Evolutionary conservation across 2,113 vertebrate genomes (phyloP).

Genomic region (Elephas maximus): DNA sequence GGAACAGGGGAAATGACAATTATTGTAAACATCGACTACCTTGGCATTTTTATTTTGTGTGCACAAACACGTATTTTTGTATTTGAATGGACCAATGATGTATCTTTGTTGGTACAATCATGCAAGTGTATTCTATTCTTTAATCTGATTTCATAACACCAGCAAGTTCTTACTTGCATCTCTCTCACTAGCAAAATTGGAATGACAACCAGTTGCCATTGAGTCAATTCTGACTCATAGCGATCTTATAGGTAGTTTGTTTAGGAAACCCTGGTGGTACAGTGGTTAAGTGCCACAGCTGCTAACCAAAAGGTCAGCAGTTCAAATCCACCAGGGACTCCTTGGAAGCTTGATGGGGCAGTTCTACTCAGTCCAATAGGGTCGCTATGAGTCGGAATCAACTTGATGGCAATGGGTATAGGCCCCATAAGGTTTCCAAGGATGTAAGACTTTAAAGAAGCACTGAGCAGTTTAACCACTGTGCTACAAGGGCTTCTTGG

Average conservation of each 20-base stretch:
- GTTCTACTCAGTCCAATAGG: too few relatives aligned
- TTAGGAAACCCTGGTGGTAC: too few relatives aligned
- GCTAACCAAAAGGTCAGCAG: too few relatives aligned
- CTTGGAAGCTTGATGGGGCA: too few relatives aligned
- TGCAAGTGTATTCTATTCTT: neutral
- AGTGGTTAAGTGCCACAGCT: too few relatives aligned
- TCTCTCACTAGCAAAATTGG: conserved; percentile 39
- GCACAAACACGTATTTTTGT: neutral
- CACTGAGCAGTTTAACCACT: neutral
- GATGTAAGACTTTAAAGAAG: neutral
- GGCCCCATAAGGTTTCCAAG: neutral
- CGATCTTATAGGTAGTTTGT: neutral
- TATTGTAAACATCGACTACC: neutral
- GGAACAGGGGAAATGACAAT: neutral
- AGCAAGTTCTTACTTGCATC: conserved; percentile 33
- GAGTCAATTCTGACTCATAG: neutral
- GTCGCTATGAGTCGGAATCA: too few relatives aligned
- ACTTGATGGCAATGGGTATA: too few relatives aligned
- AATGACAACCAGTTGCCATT: conserved; percentile 8
- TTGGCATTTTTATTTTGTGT: neutral
- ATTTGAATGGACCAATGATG: neutral
- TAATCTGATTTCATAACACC: conserved; percentile 5
- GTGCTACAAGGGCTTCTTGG: neutral
- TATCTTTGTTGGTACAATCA: neutral
- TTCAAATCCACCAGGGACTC: too few relatives aligned